Percentiles rank a stretch among this genome's conserved stretches.
Evolutionary conservation across 2,797 vertebrate species (phyloP).

Genomic region (Hydrophis major): DNA sequence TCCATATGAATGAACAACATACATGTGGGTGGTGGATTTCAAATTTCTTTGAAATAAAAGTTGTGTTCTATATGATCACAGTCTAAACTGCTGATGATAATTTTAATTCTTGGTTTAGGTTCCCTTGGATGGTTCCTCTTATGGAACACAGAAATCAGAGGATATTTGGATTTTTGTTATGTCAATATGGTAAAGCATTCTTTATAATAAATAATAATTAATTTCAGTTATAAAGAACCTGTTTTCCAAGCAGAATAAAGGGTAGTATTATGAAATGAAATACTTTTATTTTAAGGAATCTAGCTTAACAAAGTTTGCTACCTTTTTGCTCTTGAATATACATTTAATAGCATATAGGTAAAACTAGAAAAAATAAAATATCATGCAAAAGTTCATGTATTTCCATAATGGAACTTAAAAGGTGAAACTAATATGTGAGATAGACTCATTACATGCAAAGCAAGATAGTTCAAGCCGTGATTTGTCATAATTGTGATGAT

Average conservation of each 20-base stretch:
- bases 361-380: no score
- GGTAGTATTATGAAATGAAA: neutral
- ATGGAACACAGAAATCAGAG: neutral
- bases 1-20: no score
- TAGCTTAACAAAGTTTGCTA: conserved; percentile 30
- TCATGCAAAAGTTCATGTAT: no score
- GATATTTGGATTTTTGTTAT: neutral
- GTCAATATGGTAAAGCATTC: neutral
- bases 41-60: neutral
- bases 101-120: neutral
- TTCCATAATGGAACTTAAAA: no score
- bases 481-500: no score
- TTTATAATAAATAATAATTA: no score
- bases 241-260: neutral
- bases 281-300: conserved; percentile 42
- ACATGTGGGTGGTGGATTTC: neutral
- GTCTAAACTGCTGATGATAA: neutral
- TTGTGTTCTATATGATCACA: neutral
- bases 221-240: neutral
- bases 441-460: no score
- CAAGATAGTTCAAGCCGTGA: no score
- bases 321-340: neutral
- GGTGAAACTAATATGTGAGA: no score
- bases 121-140: neutral
- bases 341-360: neutral